These are phyloP conservation scores for Takifugu flavidus DNA, from an alignment of 2,113 vertebrate species.

Conservation along the genomic window DNA sequence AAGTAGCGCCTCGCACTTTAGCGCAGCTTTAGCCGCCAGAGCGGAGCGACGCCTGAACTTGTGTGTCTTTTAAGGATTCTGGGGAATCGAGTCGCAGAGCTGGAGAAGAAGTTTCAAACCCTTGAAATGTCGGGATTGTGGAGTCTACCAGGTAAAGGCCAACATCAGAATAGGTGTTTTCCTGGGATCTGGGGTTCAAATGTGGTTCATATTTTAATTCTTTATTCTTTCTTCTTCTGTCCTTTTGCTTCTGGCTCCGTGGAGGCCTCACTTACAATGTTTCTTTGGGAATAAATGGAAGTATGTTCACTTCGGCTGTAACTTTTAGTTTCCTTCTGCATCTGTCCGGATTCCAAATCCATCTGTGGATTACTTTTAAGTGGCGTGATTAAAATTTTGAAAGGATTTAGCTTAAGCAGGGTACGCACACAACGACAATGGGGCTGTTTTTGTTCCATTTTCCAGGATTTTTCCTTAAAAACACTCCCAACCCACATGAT, in stretches of 20 bases:
- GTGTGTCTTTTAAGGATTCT: conserved; percentile 79
- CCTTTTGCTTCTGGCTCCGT: conserved; percentile 70
- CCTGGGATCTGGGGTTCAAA: conserved; percentile 1
- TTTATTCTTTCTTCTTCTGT: conserved; percentile 65
- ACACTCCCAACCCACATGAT: too few relatives aligned
- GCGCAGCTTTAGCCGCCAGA: background rate
- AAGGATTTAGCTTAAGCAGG: too few relatives aligned
- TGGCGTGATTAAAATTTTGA: background rate
- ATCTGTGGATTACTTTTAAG: background rate
- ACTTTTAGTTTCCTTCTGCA: background rate
- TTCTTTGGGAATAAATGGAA: conserved; percentile 89
- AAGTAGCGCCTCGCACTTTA: conserved; percentile 28
- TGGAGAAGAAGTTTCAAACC: conserved; percentile 94
- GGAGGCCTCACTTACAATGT: conserved; percentile 97
- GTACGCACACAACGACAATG: too few relatives aligned
- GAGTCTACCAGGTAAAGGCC: conserved; percentile 89
- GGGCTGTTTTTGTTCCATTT: too few relatives aligned
- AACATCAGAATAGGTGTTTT: background rate
- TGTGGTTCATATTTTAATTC: conserved; percentile 12
- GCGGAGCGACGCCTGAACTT: too few relatives aligned
- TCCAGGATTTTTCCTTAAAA: too few relatives aligned
- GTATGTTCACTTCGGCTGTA: conserved; percentile 75
- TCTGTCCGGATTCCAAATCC: background rate
- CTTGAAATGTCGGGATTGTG: conserved; percentile 94
- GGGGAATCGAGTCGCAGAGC: conserved; percentile 89